phyloP scores from a whole-genome alignment of 2,797 vertebrate species.

The Halcyon leucocephala region DNA sequence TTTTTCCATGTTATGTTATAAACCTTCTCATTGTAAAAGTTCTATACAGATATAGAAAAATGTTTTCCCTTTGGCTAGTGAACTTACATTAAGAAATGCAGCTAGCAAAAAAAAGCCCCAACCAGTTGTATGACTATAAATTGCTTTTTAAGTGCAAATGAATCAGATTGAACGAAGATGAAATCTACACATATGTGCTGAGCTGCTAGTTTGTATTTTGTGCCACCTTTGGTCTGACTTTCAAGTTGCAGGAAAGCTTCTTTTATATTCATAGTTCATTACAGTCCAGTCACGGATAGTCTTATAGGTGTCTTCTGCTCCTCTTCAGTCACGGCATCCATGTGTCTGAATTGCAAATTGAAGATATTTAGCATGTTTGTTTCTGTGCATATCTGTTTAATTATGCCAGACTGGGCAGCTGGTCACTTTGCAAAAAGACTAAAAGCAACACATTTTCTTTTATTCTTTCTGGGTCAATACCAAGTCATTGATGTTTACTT shows the following conservation, averaged over 20 bases:
- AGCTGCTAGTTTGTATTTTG: not conserved
- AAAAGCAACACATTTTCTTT: not conserved
- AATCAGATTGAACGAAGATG: not conserved
- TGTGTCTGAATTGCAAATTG: not conserved
- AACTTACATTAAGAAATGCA: not conserved
- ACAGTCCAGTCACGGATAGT: not conserved
- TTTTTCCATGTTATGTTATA: not conserved
- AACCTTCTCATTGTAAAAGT: not conserved
- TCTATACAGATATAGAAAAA: not conserved
- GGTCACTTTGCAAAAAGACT: not conserved
- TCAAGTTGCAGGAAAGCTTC: not conserved
- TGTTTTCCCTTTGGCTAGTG: not conserved
- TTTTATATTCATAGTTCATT: not conserved
- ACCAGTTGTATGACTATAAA: not conserved
- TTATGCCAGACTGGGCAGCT: not conserved
- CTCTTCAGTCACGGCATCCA: not conserved
- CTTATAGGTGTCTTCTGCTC: not conserved
- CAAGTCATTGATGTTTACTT: not conserved
- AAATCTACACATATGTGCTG: not conserved
- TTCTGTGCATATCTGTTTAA: not conserved
- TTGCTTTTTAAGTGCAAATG: slow-evolving; percentile 16
- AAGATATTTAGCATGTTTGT: not conserved
- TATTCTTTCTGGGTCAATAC: not conserved
- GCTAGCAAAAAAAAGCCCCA: not conserved
- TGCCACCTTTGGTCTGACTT: not conserved